A percentile compares a stretch with the other conserved stretches of the same genome.
Evolutionary conservation across 2,888 invertebrate genomes (phyloP).

Genomic region (Gibbula magus): DNA sequence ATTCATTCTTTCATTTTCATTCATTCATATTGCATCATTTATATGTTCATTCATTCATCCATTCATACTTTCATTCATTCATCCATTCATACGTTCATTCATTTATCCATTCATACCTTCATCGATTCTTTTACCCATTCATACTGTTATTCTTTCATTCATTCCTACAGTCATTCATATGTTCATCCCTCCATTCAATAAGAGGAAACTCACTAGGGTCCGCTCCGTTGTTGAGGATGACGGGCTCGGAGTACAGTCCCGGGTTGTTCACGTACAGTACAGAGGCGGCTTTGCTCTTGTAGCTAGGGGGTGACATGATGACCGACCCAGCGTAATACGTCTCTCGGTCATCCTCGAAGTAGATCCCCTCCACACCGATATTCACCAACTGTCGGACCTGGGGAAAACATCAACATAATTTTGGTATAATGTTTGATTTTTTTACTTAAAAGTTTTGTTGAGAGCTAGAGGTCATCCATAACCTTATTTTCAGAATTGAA

Average conservation of each 20-base stretch:
- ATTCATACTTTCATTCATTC: too few species aligned
- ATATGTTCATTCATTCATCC: too few species aligned
- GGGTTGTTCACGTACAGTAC: slow-evolving; percentile 65
- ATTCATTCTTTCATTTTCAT: too few species aligned
- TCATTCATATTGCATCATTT: too few species aligned
- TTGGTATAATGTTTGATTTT: not conserved
- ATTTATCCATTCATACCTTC: too few species aligned
- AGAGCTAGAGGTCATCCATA: not conserved
- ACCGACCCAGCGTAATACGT: slow-evolving; percentile 64
- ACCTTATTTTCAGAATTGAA: too few species aligned
- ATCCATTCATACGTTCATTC: too few species aligned
- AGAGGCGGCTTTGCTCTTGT: slow-evolving; percentile 66
- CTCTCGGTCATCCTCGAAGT: slow-evolving; percentile 70
- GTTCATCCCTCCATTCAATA: not conserved
- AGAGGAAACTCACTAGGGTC: slow-evolving; percentile 59
- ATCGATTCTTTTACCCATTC: too few species aligned
- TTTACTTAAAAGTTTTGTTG: not conserved
- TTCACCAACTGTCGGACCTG: slow-evolving; percentile 90
- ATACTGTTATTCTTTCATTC: not conserved
- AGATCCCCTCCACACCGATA: slow-evolving; percentile 88
- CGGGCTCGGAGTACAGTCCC: slow-evolving; percentile 61
- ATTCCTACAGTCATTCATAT: not conserved
- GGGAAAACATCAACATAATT: not conserved
- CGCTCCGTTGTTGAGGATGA: slow-evolving; percentile 55
- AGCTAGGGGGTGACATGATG: slow-evolving; percentile 68